Evolutionary conservation across 2,797 vertebrate species (phyloP).

Genomic region (Sarcoramphus papa): DNA sequence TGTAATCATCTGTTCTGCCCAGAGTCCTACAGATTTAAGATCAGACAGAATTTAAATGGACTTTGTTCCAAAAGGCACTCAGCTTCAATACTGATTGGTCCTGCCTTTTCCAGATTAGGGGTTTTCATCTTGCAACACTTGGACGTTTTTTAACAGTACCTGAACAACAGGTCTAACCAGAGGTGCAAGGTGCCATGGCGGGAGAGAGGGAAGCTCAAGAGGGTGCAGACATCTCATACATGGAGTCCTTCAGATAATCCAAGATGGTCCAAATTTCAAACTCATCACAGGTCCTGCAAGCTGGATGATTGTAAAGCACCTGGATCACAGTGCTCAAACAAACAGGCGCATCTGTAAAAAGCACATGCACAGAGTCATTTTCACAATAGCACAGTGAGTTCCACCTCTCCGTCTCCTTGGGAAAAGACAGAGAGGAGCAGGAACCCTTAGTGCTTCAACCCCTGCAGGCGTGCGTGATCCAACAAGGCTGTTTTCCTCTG

Average conservation of each 20-base stretch:
- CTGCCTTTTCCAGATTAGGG: not conserved
- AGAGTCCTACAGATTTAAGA: not conserved
- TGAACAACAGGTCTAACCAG: not conserved
- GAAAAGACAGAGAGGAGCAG: not conserved
- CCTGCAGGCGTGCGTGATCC: fast-evolving
- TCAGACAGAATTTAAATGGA: not conserved
- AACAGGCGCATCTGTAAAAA: not conserved
- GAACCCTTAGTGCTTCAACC: not conserved
- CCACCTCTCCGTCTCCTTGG: not conserved
- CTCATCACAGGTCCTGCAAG: not conserved
- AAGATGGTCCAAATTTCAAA: not conserved
- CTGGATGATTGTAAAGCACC: not conserved
- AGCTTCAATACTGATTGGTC: not conserved
- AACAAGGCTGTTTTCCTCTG: not conserved
- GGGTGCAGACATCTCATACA: not conserved
- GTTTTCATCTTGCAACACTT: not conserved
- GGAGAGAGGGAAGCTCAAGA: not conserved
- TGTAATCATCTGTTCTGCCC: not conserved
- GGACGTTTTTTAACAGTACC: not conserved
- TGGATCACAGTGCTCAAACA: not conserved
- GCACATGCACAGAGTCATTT: not conserved
- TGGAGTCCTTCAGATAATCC: not conserved
- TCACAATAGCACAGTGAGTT: not conserved
- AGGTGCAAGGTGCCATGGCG: not conserved
- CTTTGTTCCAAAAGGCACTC: not conserved